Conservation (phyloP, 2,113 vertebrate genomes). For the Chiloscyllium plagiosum region DNA sequence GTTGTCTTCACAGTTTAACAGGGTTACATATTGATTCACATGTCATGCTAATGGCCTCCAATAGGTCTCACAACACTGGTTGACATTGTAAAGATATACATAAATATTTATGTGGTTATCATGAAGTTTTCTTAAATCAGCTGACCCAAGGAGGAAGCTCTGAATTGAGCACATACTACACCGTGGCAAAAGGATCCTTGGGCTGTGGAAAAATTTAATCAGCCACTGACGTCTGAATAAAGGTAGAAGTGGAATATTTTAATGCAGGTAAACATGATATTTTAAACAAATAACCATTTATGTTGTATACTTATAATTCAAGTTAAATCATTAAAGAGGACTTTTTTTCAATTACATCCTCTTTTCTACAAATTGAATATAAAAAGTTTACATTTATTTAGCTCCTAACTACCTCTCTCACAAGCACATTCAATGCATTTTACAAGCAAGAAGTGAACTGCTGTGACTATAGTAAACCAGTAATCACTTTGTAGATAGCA, state of each 20-base stretch:
- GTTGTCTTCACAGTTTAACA: background rate
- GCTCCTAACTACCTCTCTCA: background rate
- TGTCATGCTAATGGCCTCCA: background rate
- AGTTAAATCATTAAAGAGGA: background rate
- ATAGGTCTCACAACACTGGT: background rate
- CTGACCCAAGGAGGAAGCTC: too few species aligned
- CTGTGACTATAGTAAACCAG: background rate
- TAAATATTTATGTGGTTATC: background rate
- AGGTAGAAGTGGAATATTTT: background rate
- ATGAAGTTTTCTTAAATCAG: background rate
- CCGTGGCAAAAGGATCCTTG: too few species aligned
- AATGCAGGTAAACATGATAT: background rate
- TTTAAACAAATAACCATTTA: background rate
- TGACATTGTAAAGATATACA: background rate
- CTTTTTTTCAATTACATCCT: background rate
- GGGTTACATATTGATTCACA: too few species aligned
- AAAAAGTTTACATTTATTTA: background rate
- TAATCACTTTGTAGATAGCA: background rate
- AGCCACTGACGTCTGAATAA: background rate
- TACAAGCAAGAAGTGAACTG: background rate
- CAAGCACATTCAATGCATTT: background rate
- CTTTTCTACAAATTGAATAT: background rate
- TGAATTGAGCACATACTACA: background rate
- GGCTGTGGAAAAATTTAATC: background rate
- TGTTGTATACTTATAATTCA: background rate